Evolutionary conservation across 30 jellyfish, hydroid and myxozoan genomes (phyloP), one percentile per base, ranked within the genome.

Genomic region (Catostylus mosaicus): DNA sequence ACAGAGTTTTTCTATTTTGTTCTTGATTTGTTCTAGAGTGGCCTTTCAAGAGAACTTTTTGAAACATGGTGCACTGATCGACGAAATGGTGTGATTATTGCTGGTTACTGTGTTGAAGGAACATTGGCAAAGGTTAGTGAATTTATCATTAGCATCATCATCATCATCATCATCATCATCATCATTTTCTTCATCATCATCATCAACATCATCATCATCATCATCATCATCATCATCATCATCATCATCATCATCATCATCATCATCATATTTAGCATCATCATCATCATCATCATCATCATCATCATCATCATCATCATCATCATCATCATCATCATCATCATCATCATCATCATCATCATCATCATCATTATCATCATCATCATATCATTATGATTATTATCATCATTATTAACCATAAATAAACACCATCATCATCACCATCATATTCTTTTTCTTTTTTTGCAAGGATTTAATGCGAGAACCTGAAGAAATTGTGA

Each of bases 71-170:
- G 99, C 61, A 83, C 99, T 4, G 98, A 96, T 56, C 82, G 96
- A 45, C 85, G 92, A 30, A 96, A 96, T 64, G 99, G 99, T 30
- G 98, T 90, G 34, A 96, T 96, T 37, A 90, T 96, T 26, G 99
- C 99, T 27, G 99, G 99, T 22, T 96, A 96, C 77, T 90, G 98
- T 54, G 99, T 96, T 2, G 99, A 96, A 56, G 98, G 99, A 26
- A 96, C 99, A 3, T 79, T 96, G 31, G 99, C 99, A 40, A 96
- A 95, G 95, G 97, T 89, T 19, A 12, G 88, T 5, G n/a, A n/a
- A n/a, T n/a, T 38, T 24, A 26, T 52, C 56, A 43, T 43, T 16
- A 43, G 8, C 56, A 43, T 43, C 56, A 43, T 43, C 56, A 43
- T 43, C 56, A 43, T 43, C 29, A n/a, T 19, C 31, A 35, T 46